Base-by-base conservation (phyloP, 2,888 invertebrate genomes). In the Dermolepida albohirtum region DNA sequence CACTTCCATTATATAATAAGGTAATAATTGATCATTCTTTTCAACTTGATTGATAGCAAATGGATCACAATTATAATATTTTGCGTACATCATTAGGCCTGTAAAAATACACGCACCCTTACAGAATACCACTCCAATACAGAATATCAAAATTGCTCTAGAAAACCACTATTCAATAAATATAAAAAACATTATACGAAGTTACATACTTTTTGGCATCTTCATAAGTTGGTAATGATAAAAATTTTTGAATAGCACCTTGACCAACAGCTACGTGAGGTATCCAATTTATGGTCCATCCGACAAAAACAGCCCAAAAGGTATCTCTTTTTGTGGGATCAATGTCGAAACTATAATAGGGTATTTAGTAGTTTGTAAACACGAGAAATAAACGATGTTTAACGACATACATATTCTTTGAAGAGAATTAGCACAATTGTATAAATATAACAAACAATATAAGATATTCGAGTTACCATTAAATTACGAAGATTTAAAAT, bases 1-100 rank as follows among this genome's bases (percentile, higher is more conserved):
- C 14, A 89, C 83, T 72, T 90, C 89, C 85, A 91, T 90, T 6
- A 92, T 86, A 75, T 90, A 92, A 74, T 88, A 87, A 0, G 92
- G 91, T 1, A 92, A 84, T 1, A 78, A 66, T 67, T 87, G 86
- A 77, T 87, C 87, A 72, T 85, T 83, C 77, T 84, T 86, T 47
- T 83, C 82, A 34, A 87, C 86, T 70, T 84, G 86, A 44, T 87
- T 86, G 1, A 87, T 84, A 14, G 84, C 77, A 0, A 89, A 75
- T 0, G 90, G 90, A 80, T 90, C 90, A 70, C 90, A 90, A 1
- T 86, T 86, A 69, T 86, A 85, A 73, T 89, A 90, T 81, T 87
- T 88, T 0, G 89, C 86, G 73, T 88, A 90, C 70, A 90, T 80
- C 0, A 87, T 85, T 16, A 90, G 76, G 0, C 90, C 90, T 17